Percentiles rank a stretch among this genome's conserved stretches.
Conservation (phyloP, 2,113 vertebrate species). For the Phaethornis superciliosus region DNA sequence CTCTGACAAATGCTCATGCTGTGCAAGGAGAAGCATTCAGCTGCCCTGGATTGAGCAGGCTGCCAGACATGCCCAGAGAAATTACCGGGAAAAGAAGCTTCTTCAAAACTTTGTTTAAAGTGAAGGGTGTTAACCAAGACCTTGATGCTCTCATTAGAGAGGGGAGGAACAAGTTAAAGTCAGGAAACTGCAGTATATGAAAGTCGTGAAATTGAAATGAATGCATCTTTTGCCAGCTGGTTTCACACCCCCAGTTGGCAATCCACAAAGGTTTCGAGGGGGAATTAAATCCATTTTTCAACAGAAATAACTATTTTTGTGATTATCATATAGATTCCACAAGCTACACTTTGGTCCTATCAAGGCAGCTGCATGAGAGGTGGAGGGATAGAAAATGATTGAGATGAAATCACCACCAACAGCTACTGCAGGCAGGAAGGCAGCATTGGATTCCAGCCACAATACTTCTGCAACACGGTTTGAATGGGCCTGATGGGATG, state of each 20-base stretch:
- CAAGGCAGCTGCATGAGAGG: slow-evolving; percentile 65
- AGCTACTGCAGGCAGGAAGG: slow-evolving; percentile 32
- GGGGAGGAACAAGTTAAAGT: slow-evolving; percentile 33
- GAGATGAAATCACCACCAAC: slow-evolving; percentile 48
- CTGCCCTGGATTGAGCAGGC: slow-evolving; percentile 7
- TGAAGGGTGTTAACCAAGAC: slow-evolving; percentile 42
- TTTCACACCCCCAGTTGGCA: slow-evolving; percentile 73
- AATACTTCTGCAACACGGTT: slow-evolving; percentile 23
- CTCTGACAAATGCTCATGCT: slow-evolving; percentile 34
- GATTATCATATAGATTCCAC: slow-evolving; percentile 66
- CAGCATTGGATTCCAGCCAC: slow-evolving; percentile 8
- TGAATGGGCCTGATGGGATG: slow-evolving; percentile 47
- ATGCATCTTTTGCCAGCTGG: slow-evolving; percentile 64
- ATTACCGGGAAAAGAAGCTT: neutral
- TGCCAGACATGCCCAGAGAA: neutral
- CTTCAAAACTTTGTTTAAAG: slow-evolving; percentile 43
- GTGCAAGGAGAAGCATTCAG: neutral
- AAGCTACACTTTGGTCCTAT: slow-evolving; percentile 63
- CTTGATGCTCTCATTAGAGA: slow-evolving; percentile 40
- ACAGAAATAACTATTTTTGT: slow-evolving; percentile 65
- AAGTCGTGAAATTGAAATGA: slow-evolving; percentile 59
- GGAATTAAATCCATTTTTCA: slow-evolving; percentile 69
- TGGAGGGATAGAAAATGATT: slow-evolving; percentile 53
- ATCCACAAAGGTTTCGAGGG: slow-evolving; percentile 63
- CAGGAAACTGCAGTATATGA: slow-evolving; percentile 15